A percentile compares a stretch with the other conserved stretches of the same genome.
These are phyloP conservation scores for Diplolepis rosae DNA, from an alignment of 2,888 invertebrate species.

Conservation along the genomic window DNA sequence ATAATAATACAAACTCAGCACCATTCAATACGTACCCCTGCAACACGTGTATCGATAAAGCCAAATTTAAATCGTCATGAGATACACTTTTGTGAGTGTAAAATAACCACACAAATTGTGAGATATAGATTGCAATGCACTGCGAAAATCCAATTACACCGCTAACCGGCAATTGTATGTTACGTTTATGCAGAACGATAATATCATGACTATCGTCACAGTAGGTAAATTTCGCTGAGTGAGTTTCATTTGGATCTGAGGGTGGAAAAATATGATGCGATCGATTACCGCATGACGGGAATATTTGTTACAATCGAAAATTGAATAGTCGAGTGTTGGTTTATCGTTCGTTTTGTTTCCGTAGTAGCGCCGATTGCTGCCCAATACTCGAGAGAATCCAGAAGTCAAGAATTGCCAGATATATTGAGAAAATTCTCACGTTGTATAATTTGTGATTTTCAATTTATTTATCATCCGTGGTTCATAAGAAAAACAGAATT, in stretches of 20 bases:
- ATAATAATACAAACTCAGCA: neutral
- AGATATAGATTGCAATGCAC: slow-evolving; percentile 40
- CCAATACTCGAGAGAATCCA: slow-evolving; percentile 34
- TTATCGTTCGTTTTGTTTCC: neutral
- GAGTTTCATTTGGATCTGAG: neutral
- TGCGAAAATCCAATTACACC: slow-evolving; percentile 42
- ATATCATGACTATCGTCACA: slow-evolving; percentile 41
- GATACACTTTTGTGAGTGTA: slow-evolving; percentile 34
- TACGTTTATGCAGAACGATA: slow-evolving; percentile 32
- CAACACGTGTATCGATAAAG: neutral
- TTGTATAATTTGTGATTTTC: slow-evolving; percentile 66
- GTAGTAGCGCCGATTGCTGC: slow-evolving; percentile 5
- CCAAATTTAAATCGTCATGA: slow-evolving; percentile 38
- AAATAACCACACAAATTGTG: neutral
- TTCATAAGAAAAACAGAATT: slow-evolving; percentile 53
- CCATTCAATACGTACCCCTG: neutral
- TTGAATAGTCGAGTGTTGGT: neutral
- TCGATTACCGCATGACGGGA: neutral
- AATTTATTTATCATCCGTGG: slow-evolving; percentile 67
- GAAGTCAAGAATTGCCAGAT: slow-evolving; percentile 41
- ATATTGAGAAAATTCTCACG: slow-evolving; percentile 66
- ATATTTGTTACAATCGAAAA: slow-evolving; percentile 9
- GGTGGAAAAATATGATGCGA: neutral
- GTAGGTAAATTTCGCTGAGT: slow-evolving; percentile 10
- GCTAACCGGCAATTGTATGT: slow-evolving; percentile 40